Conservation (phyloP, 2,113 vertebrate genomes). For the Girardinichthys multiradiatus region DNA sequence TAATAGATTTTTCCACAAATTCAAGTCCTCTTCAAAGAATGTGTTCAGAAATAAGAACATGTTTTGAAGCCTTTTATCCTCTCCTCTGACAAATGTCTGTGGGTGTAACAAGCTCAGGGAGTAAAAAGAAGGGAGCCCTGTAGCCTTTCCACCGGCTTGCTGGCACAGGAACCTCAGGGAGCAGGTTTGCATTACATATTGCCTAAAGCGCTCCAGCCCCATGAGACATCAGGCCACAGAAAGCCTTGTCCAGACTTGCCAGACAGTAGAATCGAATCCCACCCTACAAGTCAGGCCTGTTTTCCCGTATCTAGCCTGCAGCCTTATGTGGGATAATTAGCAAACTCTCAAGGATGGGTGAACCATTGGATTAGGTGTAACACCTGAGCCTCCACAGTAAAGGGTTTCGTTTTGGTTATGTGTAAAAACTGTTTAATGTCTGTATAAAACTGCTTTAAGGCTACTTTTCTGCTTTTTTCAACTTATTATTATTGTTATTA, state of each 20-base stretch:
- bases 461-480: not conserved
- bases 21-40: constrained; percentile 14
- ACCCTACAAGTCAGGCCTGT: constrained; percentile 68
- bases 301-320: constrained; percentile 61
- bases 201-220: constrained; percentile 37
- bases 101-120: constrained; percentile 55
- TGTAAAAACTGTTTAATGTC: constrained; percentile 16
- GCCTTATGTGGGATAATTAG: constrained; percentile 57
- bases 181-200: constrained; percentile 45
- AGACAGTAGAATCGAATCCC: constrained; percentile 44
- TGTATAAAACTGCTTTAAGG: not conserved
- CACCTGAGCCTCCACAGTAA: constrained; percentile 59
- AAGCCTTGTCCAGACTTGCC: constrained; percentile 72
- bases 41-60: constrained; percentile 12
- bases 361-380: constrained; percentile 59
- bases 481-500: not conserved
- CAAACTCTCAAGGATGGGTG: constrained; percentile 51
- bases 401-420: not conserved
- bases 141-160: constrained; percentile 64
- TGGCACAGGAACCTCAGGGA: constrained; percentile 49
- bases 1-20: not conserved
- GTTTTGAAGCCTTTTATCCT: constrained; percentile 9
- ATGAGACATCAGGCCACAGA: constrained; percentile 41
- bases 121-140: constrained; percentile 10
- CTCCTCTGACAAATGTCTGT: constrained; percentile 16